A percentile compares a stretch with the other conserved stretches of the same genome.
Evolutionary conservation across 2,888 invertebrate genomes (phyloP).

Genomic region (Drosophila picticornis): DNA sequence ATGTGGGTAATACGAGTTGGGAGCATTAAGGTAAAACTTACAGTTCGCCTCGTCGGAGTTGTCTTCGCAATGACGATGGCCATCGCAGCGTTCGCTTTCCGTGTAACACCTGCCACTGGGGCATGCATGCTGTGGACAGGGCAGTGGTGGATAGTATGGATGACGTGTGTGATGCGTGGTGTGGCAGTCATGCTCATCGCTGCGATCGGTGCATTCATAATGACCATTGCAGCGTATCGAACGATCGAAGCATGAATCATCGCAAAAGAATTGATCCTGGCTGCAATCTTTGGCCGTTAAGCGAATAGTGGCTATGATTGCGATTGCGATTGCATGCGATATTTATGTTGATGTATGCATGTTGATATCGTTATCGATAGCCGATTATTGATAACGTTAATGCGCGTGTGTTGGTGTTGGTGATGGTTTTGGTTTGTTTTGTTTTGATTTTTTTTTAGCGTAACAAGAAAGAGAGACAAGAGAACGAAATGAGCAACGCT

Average conservation of each 20-base stretch:
- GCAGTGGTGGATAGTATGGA: constrained; percentile 48
- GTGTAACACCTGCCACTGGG: constrained; percentile 86
- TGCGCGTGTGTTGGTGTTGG: constrained; percentile 14
- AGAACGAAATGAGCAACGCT: constrained; percentile 52
- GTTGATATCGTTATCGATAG: constrained; percentile 21
- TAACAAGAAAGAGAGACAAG: constrained; percentile 58
- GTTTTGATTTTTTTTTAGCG: constrained; percentile 14
- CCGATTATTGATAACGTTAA: constrained; percentile 9
- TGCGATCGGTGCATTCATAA: constrained; percentile 87
- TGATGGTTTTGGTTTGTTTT: constrained; percentile 3
- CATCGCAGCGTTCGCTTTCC: constrained; percentile 86
- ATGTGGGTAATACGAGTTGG: constrained; percentile 2
- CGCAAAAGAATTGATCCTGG: constrained; percentile 86
- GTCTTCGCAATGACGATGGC: constrained; percentile 87
- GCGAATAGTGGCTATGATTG: constrained; percentile 71
- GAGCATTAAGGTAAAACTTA: constrained; percentile 74
- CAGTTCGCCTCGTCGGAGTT: constrained; percentile 88
- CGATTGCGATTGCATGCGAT: constrained; percentile 33
- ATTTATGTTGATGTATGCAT: constrained; percentile 23
- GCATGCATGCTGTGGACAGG: constrained; percentile 86
- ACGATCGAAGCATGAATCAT: constrained; percentile 88
- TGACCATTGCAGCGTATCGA: constrained; percentile 88
- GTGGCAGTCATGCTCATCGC: constrained; percentile 86
- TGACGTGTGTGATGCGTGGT: constrained; percentile 49
- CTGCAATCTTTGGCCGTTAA: constrained; percentile 80